Conservation (phyloP, 2,888 invertebrate species). For the Chorisops tibialis region DNA sequence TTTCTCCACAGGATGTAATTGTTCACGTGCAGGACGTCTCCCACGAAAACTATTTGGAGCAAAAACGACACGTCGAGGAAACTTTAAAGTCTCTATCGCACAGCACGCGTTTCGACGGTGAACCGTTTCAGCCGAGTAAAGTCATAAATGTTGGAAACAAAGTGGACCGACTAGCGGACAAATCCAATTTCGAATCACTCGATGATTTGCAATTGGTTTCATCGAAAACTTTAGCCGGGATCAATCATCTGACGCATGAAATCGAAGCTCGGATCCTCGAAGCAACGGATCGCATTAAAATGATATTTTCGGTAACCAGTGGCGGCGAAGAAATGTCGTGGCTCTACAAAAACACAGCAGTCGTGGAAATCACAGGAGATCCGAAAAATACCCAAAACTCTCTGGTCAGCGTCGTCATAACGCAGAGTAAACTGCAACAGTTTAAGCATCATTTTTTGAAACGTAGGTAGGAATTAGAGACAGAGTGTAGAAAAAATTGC, state of each 20-base stretch:
- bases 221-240: conserved; percentile 51
- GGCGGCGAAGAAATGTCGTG: conserved; percentile 61
- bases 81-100: conserved; percentile 58
- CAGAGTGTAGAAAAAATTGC: background rate
- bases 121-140: conserved; percentile 37
- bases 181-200: conserved; percentile 2
- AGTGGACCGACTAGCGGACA: conserved; percentile 56
- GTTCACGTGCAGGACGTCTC: conserved; percentile 77
- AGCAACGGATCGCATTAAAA: conserved; percentile 54
- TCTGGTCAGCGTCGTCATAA: conserved; percentile 59
- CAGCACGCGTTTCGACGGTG: conserved; percentile 39
- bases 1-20: conserved; percentile 63
- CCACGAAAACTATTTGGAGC: conserved; percentile 66
- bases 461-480: background rate
- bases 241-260: conserved; percentile 42
- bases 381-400: conserved; percentile 55
- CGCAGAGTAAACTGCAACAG: conserved; percentile 55
- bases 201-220: conserved; percentile 52
- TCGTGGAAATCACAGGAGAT: conserved; percentile 55
- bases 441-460: conserved; percentile 52
- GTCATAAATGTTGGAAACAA: conserved; percentile 75
- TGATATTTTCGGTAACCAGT: conserved; percentile 58
- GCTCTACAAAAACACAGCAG: conserved; percentile 64
- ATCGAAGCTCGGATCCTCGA: conserved; percentile 53
- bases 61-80: conserved; percentile 64